phyloP scores from a whole-genome alignment of 2,888 invertebrate species.

The Abscondita cerata region DNA sequence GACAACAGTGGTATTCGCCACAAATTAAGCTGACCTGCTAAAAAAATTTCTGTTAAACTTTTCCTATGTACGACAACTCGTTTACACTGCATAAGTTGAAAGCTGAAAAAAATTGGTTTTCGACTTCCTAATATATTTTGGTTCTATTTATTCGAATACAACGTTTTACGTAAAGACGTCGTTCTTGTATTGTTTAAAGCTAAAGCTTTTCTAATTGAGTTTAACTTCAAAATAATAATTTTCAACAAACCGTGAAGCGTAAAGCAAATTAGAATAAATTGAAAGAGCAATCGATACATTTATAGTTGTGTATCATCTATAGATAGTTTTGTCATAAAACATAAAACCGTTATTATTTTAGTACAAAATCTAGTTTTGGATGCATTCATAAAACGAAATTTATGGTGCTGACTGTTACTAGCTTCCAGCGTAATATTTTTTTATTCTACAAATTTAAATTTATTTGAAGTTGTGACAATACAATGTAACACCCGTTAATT shows the following conservation, averaged over 20 bases:
- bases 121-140: too few relatives aligned
- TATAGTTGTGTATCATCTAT: neutral
- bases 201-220: slow-evolving; percentile 1
- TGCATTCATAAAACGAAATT: slow-evolving; percentile 5
- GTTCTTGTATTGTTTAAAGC: too few relatives aligned
- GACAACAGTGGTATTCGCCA: too few relatives aligned
- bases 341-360: slow-evolving; percentile 8
- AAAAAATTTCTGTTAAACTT: too few relatives aligned
- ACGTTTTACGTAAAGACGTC: too few relatives aligned
- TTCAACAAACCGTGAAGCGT: neutral
- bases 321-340: neutral
- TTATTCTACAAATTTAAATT: slow-evolving; percentile 1
- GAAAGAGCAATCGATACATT: neutral
- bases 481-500: neutral
- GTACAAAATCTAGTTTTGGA: slow-evolving; percentile 1
- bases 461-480: slow-evolving; percentile 3
- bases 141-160: too few relatives aligned
- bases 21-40: too few relatives aligned
- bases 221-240: neutral
- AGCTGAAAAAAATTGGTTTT: too few relatives aligned
- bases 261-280: slow-evolving; percentile 5
- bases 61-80: too few relatives aligned
- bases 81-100: too few relatives aligned
- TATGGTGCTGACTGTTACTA: neutral
- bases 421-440: neutral